phyloP scores from a whole-genome alignment of 2,113 vertebrate species.

The Callaeas wilsoni region DNA sequence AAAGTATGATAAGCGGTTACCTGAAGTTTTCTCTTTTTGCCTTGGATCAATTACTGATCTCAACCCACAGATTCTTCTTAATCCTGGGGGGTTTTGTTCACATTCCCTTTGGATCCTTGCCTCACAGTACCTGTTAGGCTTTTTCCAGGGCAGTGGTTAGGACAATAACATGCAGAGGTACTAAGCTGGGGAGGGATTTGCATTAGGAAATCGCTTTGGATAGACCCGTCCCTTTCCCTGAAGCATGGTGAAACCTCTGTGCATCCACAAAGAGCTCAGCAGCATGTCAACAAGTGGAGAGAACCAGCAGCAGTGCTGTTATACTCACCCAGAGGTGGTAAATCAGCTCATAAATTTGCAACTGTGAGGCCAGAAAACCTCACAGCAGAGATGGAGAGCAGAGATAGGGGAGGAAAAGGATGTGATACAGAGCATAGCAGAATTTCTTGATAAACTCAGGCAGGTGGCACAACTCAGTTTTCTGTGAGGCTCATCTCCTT shows the following conservation, averaged over 20 bases:
- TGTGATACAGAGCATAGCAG: neutral
- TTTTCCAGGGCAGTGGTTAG: neutral
- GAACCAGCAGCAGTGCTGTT: neutral
- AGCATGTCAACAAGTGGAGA: fast-evolving
- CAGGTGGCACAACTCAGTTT: neutral
- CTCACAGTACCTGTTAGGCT: neutral
- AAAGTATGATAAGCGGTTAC: neutral
- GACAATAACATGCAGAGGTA: neutral
- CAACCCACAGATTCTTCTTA: neutral
- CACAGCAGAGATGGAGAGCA: neutral
- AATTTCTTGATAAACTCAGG: neutral
- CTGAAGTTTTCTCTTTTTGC: neutral
- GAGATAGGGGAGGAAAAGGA: neutral
- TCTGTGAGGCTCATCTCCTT: neutral
- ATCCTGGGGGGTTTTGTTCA: neutral
- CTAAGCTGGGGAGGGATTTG: neutral
- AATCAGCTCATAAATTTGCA: neutral
- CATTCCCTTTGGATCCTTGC: neutral
- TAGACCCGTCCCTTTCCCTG: neutral
- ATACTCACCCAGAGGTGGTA: neutral
- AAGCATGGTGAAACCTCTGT: neutral
- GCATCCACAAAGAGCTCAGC: neutral
- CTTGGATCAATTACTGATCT: neutral
- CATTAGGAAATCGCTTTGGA: neutral
- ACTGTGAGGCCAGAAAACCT: neutral